Evolutionary conservation across 2,113 vertebrate species (phyloP), one percentile per base, ranked within the genome.

Genomic region (Plecotus auritus): DNA sequence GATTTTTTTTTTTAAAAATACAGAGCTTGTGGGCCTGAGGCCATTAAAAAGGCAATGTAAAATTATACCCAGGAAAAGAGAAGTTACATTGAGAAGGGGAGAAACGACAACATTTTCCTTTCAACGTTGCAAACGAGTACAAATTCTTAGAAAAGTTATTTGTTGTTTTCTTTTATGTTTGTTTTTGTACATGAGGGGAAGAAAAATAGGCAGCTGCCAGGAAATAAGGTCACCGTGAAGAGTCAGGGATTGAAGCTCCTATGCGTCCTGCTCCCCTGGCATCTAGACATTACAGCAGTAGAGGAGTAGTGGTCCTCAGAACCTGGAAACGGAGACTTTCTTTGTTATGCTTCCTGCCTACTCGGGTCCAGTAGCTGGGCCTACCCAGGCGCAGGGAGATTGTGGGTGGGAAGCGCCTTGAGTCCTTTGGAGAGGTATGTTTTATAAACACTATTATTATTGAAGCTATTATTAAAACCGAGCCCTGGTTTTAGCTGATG

Each of bases 361-460:
- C 70, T 20, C 7, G 37, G n/a, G 17, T 78, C 5, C 12, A 80
- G 16, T 70, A 66, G 47, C 83, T 26, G 61, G 30, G 66, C 73
- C 56, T 72, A 26, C 51, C 11, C 84, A 42, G 18, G 77, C 32
- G 40, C 70, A 32, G 2, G 28, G 37, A 42, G 69, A 45, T 8
- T 80, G 9, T 35, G 85, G 86, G 56, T 96, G 94, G 96, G 74
- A 94, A 94, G 88, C 17, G 49, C 78, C 89, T 76, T 85, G 28
- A 86, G 67, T 66, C 70, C 89, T 95, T 83, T 70, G 54, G n/a
- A 94, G 83, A 89, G 49, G 72, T 47, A 51, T 89, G 18, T 85
- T 94, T 92, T 96, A 95, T 90, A 94, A 94, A 96, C 92, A 83
- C 81, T 93, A 8, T 92, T 88, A 91, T 96, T 96, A 94, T 92